phyloP scores from a whole-genome alignment of 2,113 vertebrate genomes.

The Pardalotus punctatus region DNA sequence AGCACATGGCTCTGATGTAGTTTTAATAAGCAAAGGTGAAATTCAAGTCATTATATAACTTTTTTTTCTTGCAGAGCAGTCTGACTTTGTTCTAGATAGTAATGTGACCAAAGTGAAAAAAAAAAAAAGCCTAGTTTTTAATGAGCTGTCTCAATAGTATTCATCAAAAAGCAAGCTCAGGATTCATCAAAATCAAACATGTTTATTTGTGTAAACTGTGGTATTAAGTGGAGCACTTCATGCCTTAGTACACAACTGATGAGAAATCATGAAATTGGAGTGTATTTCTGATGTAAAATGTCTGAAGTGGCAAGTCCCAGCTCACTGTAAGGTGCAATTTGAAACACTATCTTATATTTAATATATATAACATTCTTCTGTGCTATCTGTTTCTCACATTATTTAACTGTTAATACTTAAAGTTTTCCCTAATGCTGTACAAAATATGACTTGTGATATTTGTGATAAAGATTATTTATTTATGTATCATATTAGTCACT shows the following conservation, averaged over 20 bases:
- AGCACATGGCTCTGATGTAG: background rate
- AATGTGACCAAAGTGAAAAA: slow-evolving; percentile 35
- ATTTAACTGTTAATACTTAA: background rate
- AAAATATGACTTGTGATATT: background rate
- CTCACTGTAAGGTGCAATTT: background rate
- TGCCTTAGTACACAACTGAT: background rate
- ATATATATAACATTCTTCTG: background rate
- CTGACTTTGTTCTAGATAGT: slow-evolving; percentile 47
- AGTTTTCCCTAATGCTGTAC: background rate
- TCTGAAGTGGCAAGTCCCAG: background rate
- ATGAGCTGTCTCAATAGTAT: slow-evolving; percentile 56
- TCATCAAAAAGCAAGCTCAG: slow-evolving; percentile 42
- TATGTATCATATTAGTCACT: background rate
- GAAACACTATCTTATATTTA: background rate
- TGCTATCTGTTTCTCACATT: background rate
- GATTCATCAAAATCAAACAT: slow-evolving; percentile 47
- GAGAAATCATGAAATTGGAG: background rate
- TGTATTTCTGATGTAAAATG: background rate
- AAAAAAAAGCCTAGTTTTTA: background rate
- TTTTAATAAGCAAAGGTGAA: slow-evolving; percentile 41
- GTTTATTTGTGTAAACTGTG: slow-evolving; percentile 29
- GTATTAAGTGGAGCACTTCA: slow-evolving; percentile 41
- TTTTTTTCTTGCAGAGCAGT: background rate
- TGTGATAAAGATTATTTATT: background rate
- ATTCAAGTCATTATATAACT: slow-evolving; percentile 31